phyloP scores from a whole-genome alignment of 2,797 vertebrate species.

The Acrossocheilus fasciatus region DNA sequence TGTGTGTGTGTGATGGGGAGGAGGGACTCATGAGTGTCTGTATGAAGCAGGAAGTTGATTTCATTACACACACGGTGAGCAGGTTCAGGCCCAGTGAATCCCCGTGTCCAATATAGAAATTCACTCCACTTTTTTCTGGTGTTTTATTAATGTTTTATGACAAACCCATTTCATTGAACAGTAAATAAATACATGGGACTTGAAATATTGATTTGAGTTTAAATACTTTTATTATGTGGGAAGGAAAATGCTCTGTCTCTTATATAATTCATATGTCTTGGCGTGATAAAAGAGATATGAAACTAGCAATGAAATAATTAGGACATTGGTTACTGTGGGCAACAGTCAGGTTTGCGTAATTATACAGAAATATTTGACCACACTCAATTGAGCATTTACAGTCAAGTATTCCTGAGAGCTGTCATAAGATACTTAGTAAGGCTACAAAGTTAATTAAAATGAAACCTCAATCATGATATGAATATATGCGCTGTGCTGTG shows the following conservation, averaged over 20 bases:
- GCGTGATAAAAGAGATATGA: not conserved
- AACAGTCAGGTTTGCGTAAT: not conserved
- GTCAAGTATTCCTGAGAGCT: not conserved
- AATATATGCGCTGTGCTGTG: not conserved
- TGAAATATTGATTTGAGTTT: not conserved
- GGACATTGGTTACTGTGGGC: not conserved
- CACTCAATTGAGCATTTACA: not conserved
- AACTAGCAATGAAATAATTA: not conserved
- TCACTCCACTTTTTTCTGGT: not conserved
- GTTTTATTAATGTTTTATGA: not conserved
- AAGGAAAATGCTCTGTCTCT: not conserved
- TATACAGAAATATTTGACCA: not conserved
- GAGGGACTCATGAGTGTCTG: not conserved
- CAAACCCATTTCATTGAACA: not conserved
- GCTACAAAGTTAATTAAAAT: not conserved
- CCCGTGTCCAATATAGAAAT: not conserved
- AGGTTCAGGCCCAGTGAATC: not conserved
- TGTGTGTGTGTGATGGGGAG: not conserved
- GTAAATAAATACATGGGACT: not conserved
- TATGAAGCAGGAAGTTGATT: slow-evolving; percentile 3
- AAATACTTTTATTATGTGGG: not conserved
- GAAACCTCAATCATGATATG: not conserved
- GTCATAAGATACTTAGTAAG: not conserved
- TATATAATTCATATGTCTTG: not conserved
- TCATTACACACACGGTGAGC: not conserved